Evolutionary conservation across 2,113 vertebrate species (phyloP), one percentile per base, ranked within the genome.

Genomic region (Madoqua kirkii): DNA sequence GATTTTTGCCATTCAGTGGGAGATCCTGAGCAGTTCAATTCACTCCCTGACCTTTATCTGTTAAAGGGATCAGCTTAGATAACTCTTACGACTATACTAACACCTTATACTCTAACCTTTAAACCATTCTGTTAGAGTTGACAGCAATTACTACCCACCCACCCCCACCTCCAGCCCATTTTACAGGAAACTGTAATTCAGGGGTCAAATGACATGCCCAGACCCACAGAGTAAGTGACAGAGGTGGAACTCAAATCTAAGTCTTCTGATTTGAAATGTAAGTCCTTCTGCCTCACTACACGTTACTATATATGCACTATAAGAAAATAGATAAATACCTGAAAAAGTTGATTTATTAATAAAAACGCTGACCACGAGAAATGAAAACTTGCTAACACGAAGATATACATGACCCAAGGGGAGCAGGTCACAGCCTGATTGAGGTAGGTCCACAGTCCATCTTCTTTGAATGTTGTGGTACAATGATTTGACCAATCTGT

Each of bases 401-500:
- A 99, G 96, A 99, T 96, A 96, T 99, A 98, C 57, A 99, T 98
- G 95, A 99, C 96, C 99, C 99, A 99, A 2, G 99, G 99, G 29
- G 99, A 99, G 67, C 99, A 99, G 95, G 96, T 84, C 4, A 99
- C 96, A 52, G 99, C 98, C 94, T 98, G 98, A 0, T 98, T 99
- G 91, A 99, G 86, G 67, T 98, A 98, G 0, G 74, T 98, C 99
- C 99, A 99, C 0, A 97, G 71, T 62, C 99, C 99, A 85, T 99
- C 99, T 93, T 99, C 98, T 52, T 90, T 87, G 21, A 99, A 99
- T 1, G 96, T 99, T 52, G 99, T 98, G 15, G 86, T 7, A 17
- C 99, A 99, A 95, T 98, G 99, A 79, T 92, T 98, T 7, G 99
- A 98, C 99, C 99, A 99, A 98, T 99, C 99, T 99, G 98, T 57